These are phyloP conservation scores for Drosophila tanythrix DNA, from an alignment of 2,888 invertebrate genomes.

Conservation along the genomic window DNA sequence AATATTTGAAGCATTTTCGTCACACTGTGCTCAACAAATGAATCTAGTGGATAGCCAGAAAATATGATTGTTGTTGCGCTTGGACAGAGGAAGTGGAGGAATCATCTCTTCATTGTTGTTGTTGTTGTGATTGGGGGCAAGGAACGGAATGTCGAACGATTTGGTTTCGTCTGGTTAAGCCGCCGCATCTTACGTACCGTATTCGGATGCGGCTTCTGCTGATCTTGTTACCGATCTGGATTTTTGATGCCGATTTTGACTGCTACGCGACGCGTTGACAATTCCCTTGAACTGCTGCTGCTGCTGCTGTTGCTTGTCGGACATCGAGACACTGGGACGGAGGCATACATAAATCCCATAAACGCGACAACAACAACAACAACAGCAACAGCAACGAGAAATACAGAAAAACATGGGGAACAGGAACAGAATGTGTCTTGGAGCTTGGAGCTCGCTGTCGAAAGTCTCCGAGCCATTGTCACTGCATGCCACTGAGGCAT, in stretches of 20 bases:
- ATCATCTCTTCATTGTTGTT: constrained; percentile 6
- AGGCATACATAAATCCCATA: constrained; percentile 68
- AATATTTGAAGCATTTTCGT: background rate
- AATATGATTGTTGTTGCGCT: constrained; percentile 70
- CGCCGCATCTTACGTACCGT: constrained; percentile 37
- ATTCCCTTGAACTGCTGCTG: constrained; percentile 77
- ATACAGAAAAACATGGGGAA: constrained; percentile 29
- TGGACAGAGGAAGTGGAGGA: constrained; percentile 19
- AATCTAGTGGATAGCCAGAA: constrained; percentile 38
- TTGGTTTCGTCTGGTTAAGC: constrained; percentile 37
- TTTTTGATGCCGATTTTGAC: constrained; percentile 82
- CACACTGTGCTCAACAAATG: constrained; percentile 33
- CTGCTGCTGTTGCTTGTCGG: background rate
- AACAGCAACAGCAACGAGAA: constrained; percentile 4
- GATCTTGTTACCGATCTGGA: constrained; percentile 83
- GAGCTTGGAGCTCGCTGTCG: constrained; percentile 31
- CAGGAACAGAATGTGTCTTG: constrained; percentile 43
- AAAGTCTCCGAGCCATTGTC: constrained; percentile 76
- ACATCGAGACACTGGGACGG: constrained; percentile 16
- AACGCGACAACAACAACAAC: constrained; percentile 25
- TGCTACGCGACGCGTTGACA: constrained; percentile 78
- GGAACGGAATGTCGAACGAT: constrained; percentile 58
- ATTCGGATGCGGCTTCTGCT: constrained; percentile 56
- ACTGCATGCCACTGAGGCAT: constrained; percentile 75
- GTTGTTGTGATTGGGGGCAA: constrained; percentile 18